These are phyloP conservation scores for Proterorhinus semilunaris DNA, from an alignment of 2,113 vertebrate species.

Conservation along the genomic window DNA sequence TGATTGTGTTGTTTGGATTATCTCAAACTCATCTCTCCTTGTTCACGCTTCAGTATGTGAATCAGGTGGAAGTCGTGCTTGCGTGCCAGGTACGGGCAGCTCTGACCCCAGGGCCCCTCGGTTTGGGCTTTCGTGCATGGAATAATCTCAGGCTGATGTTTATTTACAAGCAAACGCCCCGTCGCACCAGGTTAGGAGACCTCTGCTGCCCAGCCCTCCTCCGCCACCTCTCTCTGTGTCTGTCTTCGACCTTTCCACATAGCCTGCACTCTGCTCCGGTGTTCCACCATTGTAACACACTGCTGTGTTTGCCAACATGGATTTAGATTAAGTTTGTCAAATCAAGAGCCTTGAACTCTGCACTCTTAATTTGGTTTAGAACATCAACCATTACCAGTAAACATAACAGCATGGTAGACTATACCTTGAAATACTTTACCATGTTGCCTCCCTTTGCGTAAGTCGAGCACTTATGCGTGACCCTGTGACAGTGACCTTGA, in stretches of 20 bases:
- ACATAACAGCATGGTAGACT: too few species aligned
- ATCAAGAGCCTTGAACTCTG: conserved; percentile 16
- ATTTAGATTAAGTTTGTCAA: conserved; percentile 4
- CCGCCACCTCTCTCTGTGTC: conserved; percentile 8
- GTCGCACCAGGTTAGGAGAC: conserved; percentile 74
- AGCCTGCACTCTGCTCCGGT: conserved; percentile 3
- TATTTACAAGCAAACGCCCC: conserved; percentile 76
- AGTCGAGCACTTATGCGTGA: conserved; percentile 15
- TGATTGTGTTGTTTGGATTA: conserved; percentile 15
- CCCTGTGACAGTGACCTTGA: conserved; percentile 54
- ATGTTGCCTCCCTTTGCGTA: background rate
- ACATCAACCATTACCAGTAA: too few species aligned
- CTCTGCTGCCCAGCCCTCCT: conserved; percentile 37
- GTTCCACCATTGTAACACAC: conserved; percentile 11
- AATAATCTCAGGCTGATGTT: conserved; percentile 75
- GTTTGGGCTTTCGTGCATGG: conserved; percentile 63
- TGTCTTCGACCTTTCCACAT: conserved; percentile 14
- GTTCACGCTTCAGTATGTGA: conserved; percentile 21
- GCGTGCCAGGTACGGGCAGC: conserved; percentile 62
- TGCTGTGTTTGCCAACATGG: background rate
- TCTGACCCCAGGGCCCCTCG: conserved; percentile 63
- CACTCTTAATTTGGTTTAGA: too few species aligned
- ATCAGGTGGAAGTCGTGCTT: background rate
- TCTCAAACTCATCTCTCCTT: conserved; percentile 17
- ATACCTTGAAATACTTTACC: background rate